These are phyloP conservation scores for Hirundichthys speculiger DNA, from an alignment of 2,113 vertebrate species.

Conservation along the genomic window DNA sequence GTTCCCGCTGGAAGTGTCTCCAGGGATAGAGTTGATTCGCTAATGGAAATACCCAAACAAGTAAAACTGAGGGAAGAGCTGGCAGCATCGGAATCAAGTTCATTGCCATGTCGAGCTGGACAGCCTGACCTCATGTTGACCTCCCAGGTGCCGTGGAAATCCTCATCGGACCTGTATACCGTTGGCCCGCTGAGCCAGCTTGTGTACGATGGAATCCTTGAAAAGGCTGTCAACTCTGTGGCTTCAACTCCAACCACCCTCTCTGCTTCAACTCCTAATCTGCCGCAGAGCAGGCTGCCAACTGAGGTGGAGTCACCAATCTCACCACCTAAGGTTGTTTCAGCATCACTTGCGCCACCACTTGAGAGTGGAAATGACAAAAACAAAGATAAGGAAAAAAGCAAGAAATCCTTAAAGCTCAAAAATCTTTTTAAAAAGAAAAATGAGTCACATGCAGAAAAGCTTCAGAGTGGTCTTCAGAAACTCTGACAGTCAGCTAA, in stretches of 20 bases:
- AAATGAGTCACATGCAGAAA: slow-evolving; percentile 64
- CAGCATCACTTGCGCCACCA: slow-evolving; percentile 62
- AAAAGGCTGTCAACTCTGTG: slow-evolving; percentile 85
- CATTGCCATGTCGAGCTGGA: slow-evolving; percentile 20
- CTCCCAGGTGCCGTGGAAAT: slow-evolving; percentile 79
- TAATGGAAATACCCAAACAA: slow-evolving; percentile 54
- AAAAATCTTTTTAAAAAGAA: slow-evolving; percentile 97
- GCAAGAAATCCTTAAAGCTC: slow-evolving; percentile 91
- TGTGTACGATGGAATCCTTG: slow-evolving; percentile 94
- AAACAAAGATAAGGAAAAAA: slow-evolving; percentile 82
- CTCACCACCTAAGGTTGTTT: slow-evolving; percentile 8
- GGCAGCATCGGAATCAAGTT: slow-evolving; percentile 41
- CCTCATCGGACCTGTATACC: slow-evolving; percentile 76
- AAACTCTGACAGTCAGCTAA: slow-evolving; percentile 64
- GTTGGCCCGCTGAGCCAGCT: slow-evolving; percentile 86
- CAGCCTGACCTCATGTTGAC: slow-evolving; percentile 76
- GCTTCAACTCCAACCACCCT: slow-evolving; percentile 66
- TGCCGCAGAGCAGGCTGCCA: slow-evolving; percentile 48
- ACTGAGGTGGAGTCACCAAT: slow-evolving; percentile 39
- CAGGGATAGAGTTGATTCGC: slow-evolving; percentile 55
- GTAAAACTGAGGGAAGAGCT: slow-evolving; percentile 52
- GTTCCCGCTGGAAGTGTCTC: slow-evolving; percentile 47
- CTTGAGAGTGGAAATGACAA: slow-evolving; percentile 81
- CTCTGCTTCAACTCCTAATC: slow-evolving; percentile 51
- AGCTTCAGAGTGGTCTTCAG: slow-evolving; percentile 66